These are phyloP conservation scores for Alsophila aescularia DNA, from an alignment of 2,888 invertebrate genomes.

Conservation along the genomic window DNA sequence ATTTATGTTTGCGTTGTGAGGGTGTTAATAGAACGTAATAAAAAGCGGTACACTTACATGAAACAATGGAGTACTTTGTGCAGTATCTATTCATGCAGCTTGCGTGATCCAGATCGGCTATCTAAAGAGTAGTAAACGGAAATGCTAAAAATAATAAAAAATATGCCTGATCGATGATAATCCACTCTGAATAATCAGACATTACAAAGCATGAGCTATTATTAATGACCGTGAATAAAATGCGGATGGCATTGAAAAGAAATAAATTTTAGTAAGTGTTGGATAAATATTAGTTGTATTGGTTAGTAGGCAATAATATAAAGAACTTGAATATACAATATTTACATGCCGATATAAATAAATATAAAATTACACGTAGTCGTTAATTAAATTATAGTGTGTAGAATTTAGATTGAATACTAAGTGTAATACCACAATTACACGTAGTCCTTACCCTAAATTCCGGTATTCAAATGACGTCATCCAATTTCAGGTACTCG, in stretches of 20 bases:
- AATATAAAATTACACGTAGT: too few relatives aligned
- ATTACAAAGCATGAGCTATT: neutral
- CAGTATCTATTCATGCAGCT: conserved; percentile 69
- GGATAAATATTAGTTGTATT: neutral
- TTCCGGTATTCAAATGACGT: too few relatives aligned
- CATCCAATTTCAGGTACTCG: too few relatives aligned
- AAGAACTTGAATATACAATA: neutral
- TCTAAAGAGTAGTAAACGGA: conserved; percentile 67
- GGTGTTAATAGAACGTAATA: conserved; percentile 21
- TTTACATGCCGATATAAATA: too few relatives aligned
- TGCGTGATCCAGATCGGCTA: conserved; percentile 68
- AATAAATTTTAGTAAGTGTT: neutral
- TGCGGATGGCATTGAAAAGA: neutral
- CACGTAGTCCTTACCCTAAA: too few relatives aligned
- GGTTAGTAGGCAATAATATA: neutral
- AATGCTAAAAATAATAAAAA: conserved; percentile 58
- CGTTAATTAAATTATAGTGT: too few relatives aligned
- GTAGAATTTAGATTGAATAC: too few relatives aligned
- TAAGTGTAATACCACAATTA: too few relatives aligned
- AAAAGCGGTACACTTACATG: conserved; percentile 55
- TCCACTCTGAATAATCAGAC: neutral
- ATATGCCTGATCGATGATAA: conserved; percentile 1
- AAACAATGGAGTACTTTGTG: conserved; percentile 64
- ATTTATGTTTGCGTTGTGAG: conserved; percentile 22
- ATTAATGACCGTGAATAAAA: conserved; percentile 1